phyloP scores from a whole-genome alignment of 2,888 invertebrate species.

The Agrotis clavis region DNA sequence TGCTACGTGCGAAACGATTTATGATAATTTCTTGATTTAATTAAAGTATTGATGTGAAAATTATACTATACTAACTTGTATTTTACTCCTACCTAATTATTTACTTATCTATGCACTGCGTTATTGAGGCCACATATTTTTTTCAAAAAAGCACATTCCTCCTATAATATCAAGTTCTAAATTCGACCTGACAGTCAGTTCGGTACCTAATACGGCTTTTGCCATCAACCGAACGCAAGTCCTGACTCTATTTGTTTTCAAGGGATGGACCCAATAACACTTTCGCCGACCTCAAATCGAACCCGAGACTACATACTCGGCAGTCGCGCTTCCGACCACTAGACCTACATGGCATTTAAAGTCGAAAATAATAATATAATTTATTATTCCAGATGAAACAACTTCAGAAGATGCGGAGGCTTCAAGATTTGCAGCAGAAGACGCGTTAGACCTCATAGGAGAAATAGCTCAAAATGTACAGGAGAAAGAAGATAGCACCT shows the following conservation, averaged over 20 bases:
- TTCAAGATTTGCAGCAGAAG: constrained; percentile 84
- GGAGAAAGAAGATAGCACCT: constrained; percentile 56
- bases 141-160: neutral
- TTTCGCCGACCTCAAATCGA: too few species aligned
- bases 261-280: too few species aligned
- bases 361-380: neutral
- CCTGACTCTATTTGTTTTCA: too few species aligned
- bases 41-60: neutral
- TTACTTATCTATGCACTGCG: neutral
- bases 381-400: constrained; percentile 34
- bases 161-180: too few species aligned
- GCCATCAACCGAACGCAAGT: too few species aligned
- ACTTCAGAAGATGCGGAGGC: constrained; percentile 82
- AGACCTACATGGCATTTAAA: too few species aligned
- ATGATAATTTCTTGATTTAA: constrained; percentile 22
- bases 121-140: neutral
- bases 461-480: constrained; percentile 79
- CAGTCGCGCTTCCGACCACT: too few species aligned
- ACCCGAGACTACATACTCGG: too few species aligned
- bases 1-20: neutral
- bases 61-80: neutral
- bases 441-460: constrained; percentile 83
- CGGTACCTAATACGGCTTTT: too few species aligned
- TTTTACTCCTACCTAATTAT: neutral
- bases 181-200: too few species aligned